These are phyloP conservation scores for Myanophis thanlyinensis DNA, from an alignment of 2,113 vertebrate genomes.

Conservation along the genomic window DNA sequence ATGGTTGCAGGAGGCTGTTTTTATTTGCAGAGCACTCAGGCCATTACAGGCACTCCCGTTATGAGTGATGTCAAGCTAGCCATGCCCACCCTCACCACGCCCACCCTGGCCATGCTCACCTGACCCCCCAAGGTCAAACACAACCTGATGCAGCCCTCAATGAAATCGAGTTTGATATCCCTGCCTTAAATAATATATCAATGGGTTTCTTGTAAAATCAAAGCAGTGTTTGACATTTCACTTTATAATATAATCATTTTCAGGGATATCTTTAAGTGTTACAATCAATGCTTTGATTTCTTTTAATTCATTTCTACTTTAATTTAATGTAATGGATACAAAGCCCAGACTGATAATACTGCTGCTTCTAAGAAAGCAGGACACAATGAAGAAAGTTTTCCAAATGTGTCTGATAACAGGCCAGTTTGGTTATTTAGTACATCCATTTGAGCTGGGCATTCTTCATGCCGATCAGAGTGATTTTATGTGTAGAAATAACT, in stretches of 20 bases:
- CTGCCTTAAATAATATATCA: too few species aligned
- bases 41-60: too few species aligned
- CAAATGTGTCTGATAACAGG: slow-evolving; percentile 40
- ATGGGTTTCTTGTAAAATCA: slow-evolving; percentile 22
- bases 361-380: slow-evolving; percentile 27
- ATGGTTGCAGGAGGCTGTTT: too few species aligned
- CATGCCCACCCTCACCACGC: too few species aligned
- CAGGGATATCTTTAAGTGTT: slow-evolving; percentile 27
- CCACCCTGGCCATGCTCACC: too few species aligned
- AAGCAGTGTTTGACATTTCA: slow-evolving; percentile 23
- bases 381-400: slow-evolving; percentile 10
- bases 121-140: too few species aligned
- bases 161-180: too few species aligned
- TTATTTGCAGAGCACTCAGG: too few species aligned
- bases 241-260: background rate
- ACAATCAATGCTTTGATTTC: background rate
- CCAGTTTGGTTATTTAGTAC: slow-evolving; percentile 48
- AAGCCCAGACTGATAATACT: background rate
- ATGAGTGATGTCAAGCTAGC: too few species aligned
- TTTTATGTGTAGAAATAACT: slow-evolving; percentile 34
- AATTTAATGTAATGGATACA: slow-evolving; percentile 6
- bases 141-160: too few species aligned
- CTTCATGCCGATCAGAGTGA: slow-evolving; percentile 47
- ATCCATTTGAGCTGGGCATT: slow-evolving; percentile 6
- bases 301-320: slow-evolving; percentile 9